Evolutionary conservation across 2,797 vertebrate genomes (phyloP).

Genomic region (Craterocephalus amniculus): DNA sequence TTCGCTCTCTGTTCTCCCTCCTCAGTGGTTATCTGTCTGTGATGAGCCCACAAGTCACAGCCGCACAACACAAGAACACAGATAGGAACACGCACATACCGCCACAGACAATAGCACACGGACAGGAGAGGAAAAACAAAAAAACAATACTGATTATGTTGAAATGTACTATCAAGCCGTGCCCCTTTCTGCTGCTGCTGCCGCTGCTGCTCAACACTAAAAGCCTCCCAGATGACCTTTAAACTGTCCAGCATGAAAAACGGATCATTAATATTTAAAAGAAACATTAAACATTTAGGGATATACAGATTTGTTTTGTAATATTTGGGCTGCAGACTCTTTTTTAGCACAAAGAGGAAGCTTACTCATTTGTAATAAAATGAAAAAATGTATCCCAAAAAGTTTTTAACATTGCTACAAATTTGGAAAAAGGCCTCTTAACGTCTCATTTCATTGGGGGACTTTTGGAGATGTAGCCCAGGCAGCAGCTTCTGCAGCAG

Average conservation of each 20-base stretch:
- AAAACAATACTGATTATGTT: conserved; percentile 63
- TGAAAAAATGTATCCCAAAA: neutral
- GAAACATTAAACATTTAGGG: neutral
- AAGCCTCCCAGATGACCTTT: conserved; percentile 10
- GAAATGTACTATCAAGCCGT: conserved; percentile 63
- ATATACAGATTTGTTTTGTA: neutral
- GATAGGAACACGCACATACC: conserved; percentile 47
- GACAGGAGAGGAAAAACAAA: conserved; percentile 36
- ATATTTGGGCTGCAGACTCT: no score
- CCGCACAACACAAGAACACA: conserved; percentile 6
- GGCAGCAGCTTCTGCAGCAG: conserved; percentile 58
- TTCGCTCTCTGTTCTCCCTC: conserved; percentile 84
- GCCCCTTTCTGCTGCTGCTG: conserved; percentile 64
- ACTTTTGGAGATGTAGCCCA: conserved; percentile 46
- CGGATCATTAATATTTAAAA: neutral
- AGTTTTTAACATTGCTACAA: neutral
- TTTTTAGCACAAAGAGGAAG: neutral
- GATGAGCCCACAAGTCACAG: conserved; percentile 61
- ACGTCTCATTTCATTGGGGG: conserved; percentile 8
- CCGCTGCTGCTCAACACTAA: conserved; percentile 50
- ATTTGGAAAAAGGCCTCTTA: neutral
- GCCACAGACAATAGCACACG: conserved; percentile 55
- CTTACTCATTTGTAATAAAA: neutral
- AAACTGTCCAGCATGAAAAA: neutral
- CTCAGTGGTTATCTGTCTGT: conserved; percentile 85